Conservation (phyloP, 2,888 invertebrate species). For the Xestia c-nigrum region DNA sequence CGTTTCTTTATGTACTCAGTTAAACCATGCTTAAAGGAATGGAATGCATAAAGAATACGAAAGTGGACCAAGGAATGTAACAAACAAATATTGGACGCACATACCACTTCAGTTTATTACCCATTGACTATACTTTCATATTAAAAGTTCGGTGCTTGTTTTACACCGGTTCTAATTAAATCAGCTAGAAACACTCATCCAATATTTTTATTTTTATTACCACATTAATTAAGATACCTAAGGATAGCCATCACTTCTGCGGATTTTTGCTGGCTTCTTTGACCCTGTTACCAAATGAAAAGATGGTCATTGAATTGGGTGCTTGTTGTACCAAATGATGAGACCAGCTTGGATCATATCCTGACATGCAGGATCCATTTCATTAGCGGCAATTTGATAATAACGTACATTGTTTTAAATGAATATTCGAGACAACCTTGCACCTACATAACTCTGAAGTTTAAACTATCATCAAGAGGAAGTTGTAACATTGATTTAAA, state of each 20-base stretch:
- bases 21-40: neutral
- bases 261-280: neutral
- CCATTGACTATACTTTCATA: slow-evolving; percentile 2
- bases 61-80: neutral
- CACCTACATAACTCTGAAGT: slow-evolving; percentile 46
- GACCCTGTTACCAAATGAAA: neutral
- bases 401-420: slow-evolving; percentile 23
- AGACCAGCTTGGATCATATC: neutral
- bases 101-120: neutral
- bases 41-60: neutral
- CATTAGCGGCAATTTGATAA: slow-evolving; percentile 28
- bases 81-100: neutral
- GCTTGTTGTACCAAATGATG: neutral
- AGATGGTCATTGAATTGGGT: neutral
- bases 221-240: too few species aligned
- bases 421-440: slow-evolving; percentile 52
- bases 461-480: slow-evolving; percentile 44
- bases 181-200: neutral
- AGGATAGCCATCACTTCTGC: too few species aligned
- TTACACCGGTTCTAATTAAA: neutral
- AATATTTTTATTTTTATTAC: too few species aligned
- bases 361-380: slow-evolving; percentile 45
- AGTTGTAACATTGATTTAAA: slow-evolving; percentile 43
- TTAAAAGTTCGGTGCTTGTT: neutral
- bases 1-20: neutral